These are phyloP conservation scores for Halocynthia aurantium DNA, from an alignment of 23 tunicate species.

Conservation along the genomic window DNA sequence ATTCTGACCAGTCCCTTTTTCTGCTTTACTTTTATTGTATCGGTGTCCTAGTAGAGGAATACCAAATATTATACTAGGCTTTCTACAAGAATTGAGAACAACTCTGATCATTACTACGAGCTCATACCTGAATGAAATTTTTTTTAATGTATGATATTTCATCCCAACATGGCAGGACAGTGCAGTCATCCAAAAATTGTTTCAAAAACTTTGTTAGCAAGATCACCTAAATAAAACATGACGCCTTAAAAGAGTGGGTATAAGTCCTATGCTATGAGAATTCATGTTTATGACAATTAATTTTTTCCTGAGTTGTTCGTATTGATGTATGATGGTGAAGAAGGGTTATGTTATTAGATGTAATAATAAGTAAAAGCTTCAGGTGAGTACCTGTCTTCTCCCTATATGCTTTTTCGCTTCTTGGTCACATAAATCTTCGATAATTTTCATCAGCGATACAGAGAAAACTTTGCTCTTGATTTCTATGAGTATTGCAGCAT, in stretches of 20 bases:
- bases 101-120: background rate
- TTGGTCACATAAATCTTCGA: constrained; percentile 57
- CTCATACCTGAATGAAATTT: constrained; percentile 43
- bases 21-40: constrained; percentile 63
- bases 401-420: constrained; percentile 76
- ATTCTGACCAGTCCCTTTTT: constrained; percentile 55
- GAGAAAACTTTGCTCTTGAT: constrained; percentile 83
- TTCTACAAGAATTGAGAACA: background rate
- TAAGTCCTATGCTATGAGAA: background rate
- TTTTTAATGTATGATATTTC: constrained; percentile 53
- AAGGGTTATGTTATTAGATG: too few species aligned
- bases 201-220: constrained; percentile 46
- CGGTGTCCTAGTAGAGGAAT: constrained; percentile 4
- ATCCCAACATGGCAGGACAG: constrained; percentile 83
- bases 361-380: background rate
- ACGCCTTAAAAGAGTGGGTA: background rate
- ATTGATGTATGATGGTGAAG: background rate
- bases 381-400: constrained; percentile 37
- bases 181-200: constrained; percentile 76
- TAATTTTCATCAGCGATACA: constrained; percentile 39
- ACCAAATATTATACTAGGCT: background rate
- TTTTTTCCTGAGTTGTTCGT: background rate
- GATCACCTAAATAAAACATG: constrained; percentile 32
- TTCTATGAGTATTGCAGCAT: constrained; percentile 52
- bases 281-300: background rate